Base-by-base conservation (phyloP, 2,113 vertebrate genomes). In the Girardinichthys multiradiatus region DNA sequence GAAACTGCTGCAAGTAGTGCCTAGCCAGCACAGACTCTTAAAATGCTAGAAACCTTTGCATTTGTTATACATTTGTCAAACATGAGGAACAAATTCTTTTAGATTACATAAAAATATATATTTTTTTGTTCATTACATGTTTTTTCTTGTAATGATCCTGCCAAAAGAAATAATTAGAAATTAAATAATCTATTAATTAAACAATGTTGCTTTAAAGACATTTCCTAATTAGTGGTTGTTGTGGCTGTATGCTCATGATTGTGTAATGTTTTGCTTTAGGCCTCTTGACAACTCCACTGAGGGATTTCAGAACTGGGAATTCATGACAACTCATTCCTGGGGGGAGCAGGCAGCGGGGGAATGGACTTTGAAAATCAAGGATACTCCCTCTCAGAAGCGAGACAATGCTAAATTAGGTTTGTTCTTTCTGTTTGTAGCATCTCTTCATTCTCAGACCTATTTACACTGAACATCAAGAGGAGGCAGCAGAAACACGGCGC, bases 251-350 rank as follows among this genome's bases (percentile, higher is more conserved):
- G 27, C 45, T 68, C 19, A 35, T 48, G 42, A 28, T 35, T 58
- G 30, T 70, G 31, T 61, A 57, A 60, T 89, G 45, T 85, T 74
- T 64, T 68, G 28, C 81, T 90, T 65, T 77, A 99, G 98, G 91
- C 90, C 96, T 66, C 95, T 95, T 81, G 97, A 99, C 86, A 92
- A 95, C 93, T 98, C 98, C 81, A 94, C 94, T 77, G 96, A 97
- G 87, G 98, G 97, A 65, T 99, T 98, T 91, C 95, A 94, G 87
- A 94, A 96, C 73, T 99, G 97, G 98, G 96, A 98, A 76, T 97
- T 99, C 83, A 98, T 99, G 97, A 98, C 96, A 26, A 96, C 96
- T 87, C 98, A 99, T 75, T 97, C 95, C 90, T 99, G 97, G 97
- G 97, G 96, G 80, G 97, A 99, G 90, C 94, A 85, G 82, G 94